phyloP scores from a whole-genome alignment of 2,797 vertebrate species.

The Rhynchonycteris naso region DNA sequence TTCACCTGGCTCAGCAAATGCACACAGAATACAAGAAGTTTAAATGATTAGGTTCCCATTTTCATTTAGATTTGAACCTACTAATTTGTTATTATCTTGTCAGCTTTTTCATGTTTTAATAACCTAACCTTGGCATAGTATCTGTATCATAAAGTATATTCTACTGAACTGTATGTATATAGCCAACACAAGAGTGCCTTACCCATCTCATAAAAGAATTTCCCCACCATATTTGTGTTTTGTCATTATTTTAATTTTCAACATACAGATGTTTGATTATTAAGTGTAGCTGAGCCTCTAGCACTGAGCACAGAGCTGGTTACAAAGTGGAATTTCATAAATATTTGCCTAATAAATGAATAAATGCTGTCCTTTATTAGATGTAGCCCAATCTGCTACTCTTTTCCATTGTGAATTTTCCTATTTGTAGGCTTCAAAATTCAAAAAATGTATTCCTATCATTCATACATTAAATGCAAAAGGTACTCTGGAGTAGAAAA shows the following conservation, averaged over 20 bases:
- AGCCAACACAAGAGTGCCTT: not conserved
- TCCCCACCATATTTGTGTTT: not conserved
- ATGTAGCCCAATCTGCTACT: not conserved
- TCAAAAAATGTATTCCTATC: not conserved
- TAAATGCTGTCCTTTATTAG: not conserved
- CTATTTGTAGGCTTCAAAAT: not conserved
- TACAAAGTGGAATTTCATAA: not conserved
- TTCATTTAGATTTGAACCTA: not conserved
- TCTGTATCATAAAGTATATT: not conserved
- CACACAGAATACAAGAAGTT: not conserved
- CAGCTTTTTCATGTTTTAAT: not conserved
- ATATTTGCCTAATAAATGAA: not conserved
- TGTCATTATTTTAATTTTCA: not conserved
- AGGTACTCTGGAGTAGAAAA: not conserved
- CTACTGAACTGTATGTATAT: not conserved
- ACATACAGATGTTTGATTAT: not conserved
- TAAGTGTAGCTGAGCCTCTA: not conserved
- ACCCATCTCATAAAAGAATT: not conserved
- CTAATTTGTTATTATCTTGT: not conserved
- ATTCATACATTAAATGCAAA: not conserved
- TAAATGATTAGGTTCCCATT: not conserved
- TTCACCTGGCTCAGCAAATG: not conserved
- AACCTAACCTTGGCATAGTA: not conserved
- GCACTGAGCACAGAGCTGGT: not conserved
- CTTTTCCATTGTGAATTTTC: not conserved